Conservation (phyloP, 2,113 vertebrate genomes). For the Perccottus glenii region DNA sequence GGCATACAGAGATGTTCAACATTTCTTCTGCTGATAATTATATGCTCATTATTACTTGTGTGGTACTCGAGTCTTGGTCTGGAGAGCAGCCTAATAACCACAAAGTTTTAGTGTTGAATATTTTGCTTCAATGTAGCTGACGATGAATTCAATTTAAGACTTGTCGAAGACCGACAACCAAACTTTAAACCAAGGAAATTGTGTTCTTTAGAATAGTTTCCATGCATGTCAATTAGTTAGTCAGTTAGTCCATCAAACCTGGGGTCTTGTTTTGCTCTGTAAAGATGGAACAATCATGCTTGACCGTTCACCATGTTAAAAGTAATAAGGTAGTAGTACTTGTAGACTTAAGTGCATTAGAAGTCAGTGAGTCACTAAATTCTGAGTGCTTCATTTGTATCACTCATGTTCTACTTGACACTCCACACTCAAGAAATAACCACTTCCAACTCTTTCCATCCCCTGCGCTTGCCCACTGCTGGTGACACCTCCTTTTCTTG, state of each 20-base stretch:
- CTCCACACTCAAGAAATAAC: conserved; percentile 43
- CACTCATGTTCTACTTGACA: conserved; percentile 31
- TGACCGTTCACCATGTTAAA: neutral
- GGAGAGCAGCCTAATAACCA: too few relatives aligned
- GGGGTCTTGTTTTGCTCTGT: too few relatives aligned
- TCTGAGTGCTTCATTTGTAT: conserved; percentile 17
- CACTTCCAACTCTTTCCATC: conserved; percentile 37
- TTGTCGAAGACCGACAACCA: too few relatives aligned
- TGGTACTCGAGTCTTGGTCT: too few relatives aligned
- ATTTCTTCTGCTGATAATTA: neutral
- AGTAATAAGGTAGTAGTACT: neutral
- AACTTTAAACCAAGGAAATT: too few relatives aligned
- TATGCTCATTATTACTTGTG: neutral
- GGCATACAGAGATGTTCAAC: neutral
- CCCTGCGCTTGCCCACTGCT: conserved; percentile 43
- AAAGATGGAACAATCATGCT: too few relatives aligned
- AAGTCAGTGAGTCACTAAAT: conserved; percentile 9
- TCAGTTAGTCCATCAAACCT: too few relatives aligned
- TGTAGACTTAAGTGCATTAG: conserved; percentile 7
- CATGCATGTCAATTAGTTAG: too few relatives aligned
- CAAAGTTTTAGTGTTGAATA: too few relatives aligned
- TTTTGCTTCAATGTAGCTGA: too few relatives aligned
- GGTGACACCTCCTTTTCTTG: conserved; percentile 46
- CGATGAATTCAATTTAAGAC: too few relatives aligned
- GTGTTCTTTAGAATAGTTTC: too few relatives aligned